phyloP scores from a whole-genome alignment of 2,113 vertebrate species.

The Cyphomyrus discorhynchus region DNA sequence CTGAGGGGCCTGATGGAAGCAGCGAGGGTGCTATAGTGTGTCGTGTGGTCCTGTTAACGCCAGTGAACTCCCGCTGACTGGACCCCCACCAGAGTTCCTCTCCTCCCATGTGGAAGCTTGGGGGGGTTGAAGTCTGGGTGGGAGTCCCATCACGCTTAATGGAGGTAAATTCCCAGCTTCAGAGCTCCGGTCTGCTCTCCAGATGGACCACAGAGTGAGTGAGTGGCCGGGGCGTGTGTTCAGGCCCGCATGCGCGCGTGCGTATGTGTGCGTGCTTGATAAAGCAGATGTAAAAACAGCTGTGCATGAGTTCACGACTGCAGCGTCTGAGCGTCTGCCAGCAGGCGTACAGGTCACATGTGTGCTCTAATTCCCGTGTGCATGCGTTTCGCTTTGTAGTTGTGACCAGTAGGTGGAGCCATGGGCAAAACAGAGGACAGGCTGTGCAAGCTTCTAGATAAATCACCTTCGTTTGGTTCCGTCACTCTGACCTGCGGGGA shows the following conservation, averaged over 20 bases:
- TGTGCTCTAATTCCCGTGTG: not conserved
- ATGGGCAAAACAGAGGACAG: not conserved
- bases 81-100: not conserved
- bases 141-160: not conserved
- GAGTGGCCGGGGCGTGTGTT: not conserved
- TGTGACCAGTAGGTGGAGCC: not conserved
- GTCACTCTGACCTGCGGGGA: not conserved
- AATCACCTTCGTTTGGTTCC: not conserved
- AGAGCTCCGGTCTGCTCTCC: not conserved
- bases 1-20: not conserved
- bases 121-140: not conserved
- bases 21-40: not conserved
- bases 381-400: not conserved
- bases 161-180: not conserved
- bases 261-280: not conserved
- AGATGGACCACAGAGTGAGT: slow-evolving; percentile 2
- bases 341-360: not conserved
- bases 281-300: not conserved
- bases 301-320: not conserved
- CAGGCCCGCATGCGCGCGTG: too few species aligned
- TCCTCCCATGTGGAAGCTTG: not conserved
- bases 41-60: not conserved
- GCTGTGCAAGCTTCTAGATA: not conserved
- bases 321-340: not conserved
- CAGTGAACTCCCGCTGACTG: not conserved